Evolutionary conservation across 2,113 vertebrate genomes (phyloP).

Genomic region (Willisornis vidua): DNA sequence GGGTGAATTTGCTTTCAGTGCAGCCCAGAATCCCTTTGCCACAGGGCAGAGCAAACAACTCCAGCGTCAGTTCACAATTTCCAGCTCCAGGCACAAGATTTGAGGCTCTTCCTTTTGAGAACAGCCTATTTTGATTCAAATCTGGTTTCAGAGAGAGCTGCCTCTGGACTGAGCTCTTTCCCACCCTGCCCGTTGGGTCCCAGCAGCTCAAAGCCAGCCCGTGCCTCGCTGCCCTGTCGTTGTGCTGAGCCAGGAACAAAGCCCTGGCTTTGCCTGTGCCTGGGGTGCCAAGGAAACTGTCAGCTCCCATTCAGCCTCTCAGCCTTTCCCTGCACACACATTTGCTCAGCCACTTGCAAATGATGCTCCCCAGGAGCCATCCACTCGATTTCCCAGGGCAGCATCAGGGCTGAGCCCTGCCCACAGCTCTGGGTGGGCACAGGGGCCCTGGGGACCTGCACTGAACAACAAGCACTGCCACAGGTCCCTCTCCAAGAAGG

Average conservation of each 20-base stretch:
- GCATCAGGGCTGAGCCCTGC: background rate
- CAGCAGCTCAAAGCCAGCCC: background rate
- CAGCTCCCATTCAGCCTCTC: slow-evolving; percentile 5
- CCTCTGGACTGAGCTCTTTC: background rate
- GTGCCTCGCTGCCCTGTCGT: background rate
- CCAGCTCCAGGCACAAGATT: background rate
- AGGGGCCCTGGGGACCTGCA: background rate
- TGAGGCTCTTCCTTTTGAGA: background rate
- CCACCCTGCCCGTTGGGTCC: background rate
- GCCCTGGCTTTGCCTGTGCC: background rate
- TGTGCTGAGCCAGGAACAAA: background rate
- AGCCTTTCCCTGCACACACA: background rate
- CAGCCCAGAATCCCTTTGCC: background rate
- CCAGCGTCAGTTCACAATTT: background rate
- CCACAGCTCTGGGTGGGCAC: background rate
- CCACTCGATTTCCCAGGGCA: background rate
- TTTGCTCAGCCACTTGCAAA: slow-evolving; percentile 28
- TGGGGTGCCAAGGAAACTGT: background rate
- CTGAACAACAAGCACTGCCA: background rate
- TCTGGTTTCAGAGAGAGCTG: background rate
- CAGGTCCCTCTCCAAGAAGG: background rate
- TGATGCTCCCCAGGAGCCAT: slow-evolving; percentile 16
- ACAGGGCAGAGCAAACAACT: background rate
- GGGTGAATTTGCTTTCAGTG: background rate
- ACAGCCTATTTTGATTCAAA: background rate